Percentiles rank a stretch among this genome's conserved stretches.
Conservation (phyloP, 2,888 invertebrate genomes). For the Agriopis leucophaearia region DNA sequence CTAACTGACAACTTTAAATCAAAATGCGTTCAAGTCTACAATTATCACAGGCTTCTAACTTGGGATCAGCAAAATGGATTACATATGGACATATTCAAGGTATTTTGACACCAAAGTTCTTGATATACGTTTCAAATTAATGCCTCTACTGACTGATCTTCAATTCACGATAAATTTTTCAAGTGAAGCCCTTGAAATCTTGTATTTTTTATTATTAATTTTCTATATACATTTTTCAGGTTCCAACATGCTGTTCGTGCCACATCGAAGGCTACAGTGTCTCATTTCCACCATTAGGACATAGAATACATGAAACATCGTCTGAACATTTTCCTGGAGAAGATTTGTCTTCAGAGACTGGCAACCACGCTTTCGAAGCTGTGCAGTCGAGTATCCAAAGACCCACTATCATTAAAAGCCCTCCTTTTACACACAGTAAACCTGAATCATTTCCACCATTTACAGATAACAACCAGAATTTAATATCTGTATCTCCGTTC, state of each 20-base stretch:
- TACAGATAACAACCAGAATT: constrained; percentile 70
- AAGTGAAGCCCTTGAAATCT: neutral
- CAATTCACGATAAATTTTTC: too few relatives aligned
- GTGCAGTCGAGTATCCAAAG: constrained; percentile 73
- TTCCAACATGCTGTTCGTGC: constrained; percentile 93
- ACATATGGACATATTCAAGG: constrained; percentile 94
- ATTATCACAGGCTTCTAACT: constrained; percentile 92
- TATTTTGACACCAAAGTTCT: constrained; percentile 52
- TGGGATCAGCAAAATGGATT: constrained; percentile 93
- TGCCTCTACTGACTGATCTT: too few relatives aligned
- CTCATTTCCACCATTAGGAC: constrained; percentile 88
- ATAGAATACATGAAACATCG: constrained; percentile 80
- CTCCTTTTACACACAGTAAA: constrained; percentile 68
- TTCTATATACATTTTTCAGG: constrained; percentile 68
- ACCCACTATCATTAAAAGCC: constrained; percentile 68
- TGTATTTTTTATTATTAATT: neutral
- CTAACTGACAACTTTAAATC: constrained; percentile 93
- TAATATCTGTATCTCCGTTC: constrained; percentile 72
- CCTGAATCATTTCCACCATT: constrained; percentile 70
- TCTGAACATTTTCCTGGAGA: constrained; percentile 87
- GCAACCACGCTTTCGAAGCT: constrained; percentile 79
- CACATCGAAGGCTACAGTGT: constrained; percentile 92
- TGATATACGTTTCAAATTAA: too few relatives aligned
- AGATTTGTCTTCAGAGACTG: constrained; percentile 81
- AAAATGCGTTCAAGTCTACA: constrained; percentile 93